Conservation (phyloP, 1,140 invertebrate genomes). For the Diachasmimorpha longicaudata region DNA sequence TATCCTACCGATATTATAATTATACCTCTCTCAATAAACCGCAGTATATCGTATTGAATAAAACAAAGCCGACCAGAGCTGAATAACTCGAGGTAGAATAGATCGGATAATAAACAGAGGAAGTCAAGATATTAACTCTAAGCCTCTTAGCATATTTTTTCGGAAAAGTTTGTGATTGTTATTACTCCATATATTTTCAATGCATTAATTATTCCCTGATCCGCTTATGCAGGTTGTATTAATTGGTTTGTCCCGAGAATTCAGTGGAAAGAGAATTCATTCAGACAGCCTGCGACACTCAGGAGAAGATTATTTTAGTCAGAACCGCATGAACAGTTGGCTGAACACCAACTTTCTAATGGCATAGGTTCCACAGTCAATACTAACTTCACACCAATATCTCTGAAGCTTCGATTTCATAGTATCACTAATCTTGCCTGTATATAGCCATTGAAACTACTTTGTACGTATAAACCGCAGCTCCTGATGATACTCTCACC, state of each 20-base stretch:
- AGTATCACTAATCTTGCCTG: conserved; percentile 8
- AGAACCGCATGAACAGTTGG: conserved; percentile 47
- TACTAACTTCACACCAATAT: not conserved
- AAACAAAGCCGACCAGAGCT: not conserved
- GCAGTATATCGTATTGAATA: not conserved
- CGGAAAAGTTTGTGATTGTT: conserved; percentile 44
- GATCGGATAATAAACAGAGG: conserved; percentile 1
- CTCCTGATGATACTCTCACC: not conserved
- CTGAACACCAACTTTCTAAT: conserved; percentile 49
- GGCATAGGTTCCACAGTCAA: not conserved
- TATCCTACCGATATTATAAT: not conserved
- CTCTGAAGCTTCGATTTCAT: conserved; percentile 19
- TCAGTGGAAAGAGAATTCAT: conserved; percentile 22
- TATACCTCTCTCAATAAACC: not conserved
- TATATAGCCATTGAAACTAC: not conserved
- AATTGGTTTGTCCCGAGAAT: conserved; percentile 49
- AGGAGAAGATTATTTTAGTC: not conserved
- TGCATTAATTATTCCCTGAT: conserved; percentile 56
- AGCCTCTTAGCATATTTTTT: conserved; percentile 53
- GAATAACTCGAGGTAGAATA: not conserved
- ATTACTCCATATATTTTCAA: conserved; percentile 51
- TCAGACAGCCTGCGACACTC: not conserved
- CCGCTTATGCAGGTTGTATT: conserved; percentile 54
- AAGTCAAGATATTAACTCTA: conserved; percentile 38
- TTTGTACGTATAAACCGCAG: not conserved